These are phyloP conservation scores for Pomacea maculata DNA, from an alignment of 1,140 invertebrate genomes.

Conservation along the genomic window DNA sequence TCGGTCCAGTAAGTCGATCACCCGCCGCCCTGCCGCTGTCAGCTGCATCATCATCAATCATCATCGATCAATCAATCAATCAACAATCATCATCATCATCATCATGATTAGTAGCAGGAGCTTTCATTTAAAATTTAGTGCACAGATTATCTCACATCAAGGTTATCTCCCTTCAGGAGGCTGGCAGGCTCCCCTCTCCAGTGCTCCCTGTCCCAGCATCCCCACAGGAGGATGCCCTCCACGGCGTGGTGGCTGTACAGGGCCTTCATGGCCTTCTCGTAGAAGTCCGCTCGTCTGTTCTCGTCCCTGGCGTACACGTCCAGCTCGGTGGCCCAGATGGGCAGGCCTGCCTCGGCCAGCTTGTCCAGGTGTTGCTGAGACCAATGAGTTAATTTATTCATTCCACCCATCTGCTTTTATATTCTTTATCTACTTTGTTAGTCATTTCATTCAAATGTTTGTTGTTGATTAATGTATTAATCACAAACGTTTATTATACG, in stretches of 20 bases:
- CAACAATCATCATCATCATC: neutral
- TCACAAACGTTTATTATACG: no score
- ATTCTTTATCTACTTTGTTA: no score
- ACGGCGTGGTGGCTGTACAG: conserved; percentile 51
- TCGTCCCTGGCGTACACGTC: conserved; percentile 28
- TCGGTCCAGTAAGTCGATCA: conserved; percentile 31
- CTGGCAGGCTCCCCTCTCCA: conserved; percentile 7
- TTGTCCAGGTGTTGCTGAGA: conserved; percentile 34
- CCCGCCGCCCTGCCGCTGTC: conserved; percentile 35
- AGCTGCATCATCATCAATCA: conserved; percentile 22
- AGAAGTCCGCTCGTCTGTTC: conserved; percentile 30
- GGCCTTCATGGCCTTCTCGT: conserved; percentile 37
- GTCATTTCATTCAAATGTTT: neutral
- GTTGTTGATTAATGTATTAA: neutral
- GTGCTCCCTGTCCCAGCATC: conserved; percentile 47
- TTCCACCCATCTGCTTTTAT: no score
- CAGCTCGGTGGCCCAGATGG: conserved; percentile 44
- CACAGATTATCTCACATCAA: neutral
- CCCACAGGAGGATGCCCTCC: conserved; percentile 53
- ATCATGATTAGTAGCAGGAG: neutral
- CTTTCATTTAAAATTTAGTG: no score
- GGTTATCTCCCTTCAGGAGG: conserved; percentile 16
- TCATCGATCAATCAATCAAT: neutral
- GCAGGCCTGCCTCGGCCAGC: conserved; percentile 29
- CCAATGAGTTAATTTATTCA: neutral